A percentile compares a stretch with the other conserved stretches of the same genome.
Evolutionary conservation across 2,797 vertebrate genomes (phyloP).

Genomic region (Melanotaenia maccullochi): DNA sequence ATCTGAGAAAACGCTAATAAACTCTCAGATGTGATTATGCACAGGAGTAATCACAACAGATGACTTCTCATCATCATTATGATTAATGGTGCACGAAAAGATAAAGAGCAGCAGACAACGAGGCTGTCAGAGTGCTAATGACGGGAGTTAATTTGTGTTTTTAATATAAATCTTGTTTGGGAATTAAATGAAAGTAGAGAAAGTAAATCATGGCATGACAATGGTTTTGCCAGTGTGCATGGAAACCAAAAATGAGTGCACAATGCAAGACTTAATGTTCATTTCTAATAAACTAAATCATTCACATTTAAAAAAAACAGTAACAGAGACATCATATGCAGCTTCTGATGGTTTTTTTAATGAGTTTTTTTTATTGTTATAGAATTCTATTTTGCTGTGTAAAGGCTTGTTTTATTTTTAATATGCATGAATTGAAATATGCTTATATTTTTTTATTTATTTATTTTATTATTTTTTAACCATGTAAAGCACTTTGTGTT

Average conservation of each 20-base stretch:
- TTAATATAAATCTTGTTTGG: not conserved
- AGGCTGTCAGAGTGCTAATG: not conserved
- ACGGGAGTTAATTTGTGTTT: not conserved
- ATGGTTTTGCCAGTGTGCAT: not conserved
- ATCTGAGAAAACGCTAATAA: constrained; percentile 7
- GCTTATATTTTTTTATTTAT: too few species aligned
- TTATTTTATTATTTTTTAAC: too few species aligned
- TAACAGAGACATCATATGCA: not conserved
- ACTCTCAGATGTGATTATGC: constrained; percentile 40
- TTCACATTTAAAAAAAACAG: not conserved
- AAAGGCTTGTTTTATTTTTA: too few species aligned
- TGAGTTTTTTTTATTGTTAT: too few species aligned
- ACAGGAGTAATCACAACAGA: constrained; percentile 21
- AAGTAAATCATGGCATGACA: too few species aligned
- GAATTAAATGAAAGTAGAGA: not conserved
- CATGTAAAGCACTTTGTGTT: too few species aligned
- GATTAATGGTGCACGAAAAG: constrained; percentile 44
- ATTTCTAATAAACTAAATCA: not conserved
- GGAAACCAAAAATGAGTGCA: not conserved
- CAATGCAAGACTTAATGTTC: not conserved
- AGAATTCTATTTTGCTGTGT: too few species aligned
- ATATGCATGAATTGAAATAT: too few species aligned
- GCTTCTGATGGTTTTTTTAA: too few species aligned
- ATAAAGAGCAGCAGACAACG: constrained; percentile 25
- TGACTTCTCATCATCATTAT: constrained; percentile 16